Evolutionary conservation across 2,113 vertebrate genomes (phyloP), one percentile per base, ranked within the genome.

Genomic region (Myiozetetes cayanensis): DNA sequence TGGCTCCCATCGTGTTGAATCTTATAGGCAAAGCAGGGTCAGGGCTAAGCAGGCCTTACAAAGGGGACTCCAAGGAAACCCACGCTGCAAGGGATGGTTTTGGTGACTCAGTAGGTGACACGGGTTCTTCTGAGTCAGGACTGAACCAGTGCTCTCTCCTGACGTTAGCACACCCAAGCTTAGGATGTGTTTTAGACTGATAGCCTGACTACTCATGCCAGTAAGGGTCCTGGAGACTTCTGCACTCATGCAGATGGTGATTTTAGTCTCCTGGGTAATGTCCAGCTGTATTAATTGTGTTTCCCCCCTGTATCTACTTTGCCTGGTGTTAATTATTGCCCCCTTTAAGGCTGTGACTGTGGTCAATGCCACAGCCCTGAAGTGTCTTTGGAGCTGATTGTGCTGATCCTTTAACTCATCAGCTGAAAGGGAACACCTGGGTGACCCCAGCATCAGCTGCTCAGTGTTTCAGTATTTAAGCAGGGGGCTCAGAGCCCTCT

Each of bases 41-140:
- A 72, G 62, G 46, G 56, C n/a, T 62, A 30, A 66, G 59, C 63
- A 80, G 68, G 14, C 47, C 82, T 96, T 39, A 23, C 63, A 66
- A 67, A 80, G 85, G 65, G 76, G 85, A 92, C 65, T 92, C 90
- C 79, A 46, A 77, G 88, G 72, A 90, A 94, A 78, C 3, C 85
- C 47, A 17, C 5, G 52, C 76, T 93, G 56, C 65, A 56, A 72
- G 88, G 80, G 89, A 61, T 72, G 76, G 20, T 65, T 89, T 72
- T 52, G 76, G 80, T 92, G 92, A 96, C 92, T 94, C 92, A 87
- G 70, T 2, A 58, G 61, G 72, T 92, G 87, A 94, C 94, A 92
- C 0, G 8, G 52, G 14, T 33, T 88, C 83, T 65, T 79, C 76
- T 85, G 86, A 94, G 92, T 86, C 96, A 96, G 61, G 83, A 47